Evolutionary conservation across 2,113 vertebrate species (phyloP).

Genomic region (Cyanistes caeruleus): DNA sequence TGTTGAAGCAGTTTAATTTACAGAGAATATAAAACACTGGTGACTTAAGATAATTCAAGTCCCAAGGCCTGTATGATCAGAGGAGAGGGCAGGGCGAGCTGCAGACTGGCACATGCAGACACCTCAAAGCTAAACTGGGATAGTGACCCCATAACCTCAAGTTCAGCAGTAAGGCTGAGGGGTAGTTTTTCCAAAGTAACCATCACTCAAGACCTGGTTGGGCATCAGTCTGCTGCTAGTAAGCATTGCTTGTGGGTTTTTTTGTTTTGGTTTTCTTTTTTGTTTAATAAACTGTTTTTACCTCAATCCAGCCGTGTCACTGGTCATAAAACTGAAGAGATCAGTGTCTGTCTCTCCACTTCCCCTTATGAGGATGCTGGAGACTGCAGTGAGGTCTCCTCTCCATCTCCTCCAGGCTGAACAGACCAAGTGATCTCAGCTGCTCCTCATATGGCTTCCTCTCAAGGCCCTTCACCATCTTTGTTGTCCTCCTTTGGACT

Average conservation of each 20-base stretch:
- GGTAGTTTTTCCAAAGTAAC: background rate
- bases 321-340: background rate
- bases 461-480: background rate
- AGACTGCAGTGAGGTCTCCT: too few species aligned
- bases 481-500: background rate
- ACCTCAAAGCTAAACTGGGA: background rate
- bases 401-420: too few species aligned
- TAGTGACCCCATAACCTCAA: background rate
- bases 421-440: too few species aligned
- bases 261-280: background rate
- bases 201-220: background rate
- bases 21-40: slow-evolving; percentile 41
- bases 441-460: fast-evolving
- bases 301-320: background rate
- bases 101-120: background rate
- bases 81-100: background rate
- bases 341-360: background rate
- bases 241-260: background rate
- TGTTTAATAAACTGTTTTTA: background rate
- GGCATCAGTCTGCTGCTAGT: background rate
- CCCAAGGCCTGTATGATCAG: background rate
- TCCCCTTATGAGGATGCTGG: background rate
- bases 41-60: slow-evolving; percentile 26
- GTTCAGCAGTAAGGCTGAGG: background rate
- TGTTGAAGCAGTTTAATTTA: slow-evolving; percentile 49